A percentile compares a stretch with the other conserved stretches of the same genome.
These are phyloP conservation scores for Tauraco hartlaubi DNA, from an alignment of 2,797 vertebrate genomes.

Conservation along the genomic window DNA sequence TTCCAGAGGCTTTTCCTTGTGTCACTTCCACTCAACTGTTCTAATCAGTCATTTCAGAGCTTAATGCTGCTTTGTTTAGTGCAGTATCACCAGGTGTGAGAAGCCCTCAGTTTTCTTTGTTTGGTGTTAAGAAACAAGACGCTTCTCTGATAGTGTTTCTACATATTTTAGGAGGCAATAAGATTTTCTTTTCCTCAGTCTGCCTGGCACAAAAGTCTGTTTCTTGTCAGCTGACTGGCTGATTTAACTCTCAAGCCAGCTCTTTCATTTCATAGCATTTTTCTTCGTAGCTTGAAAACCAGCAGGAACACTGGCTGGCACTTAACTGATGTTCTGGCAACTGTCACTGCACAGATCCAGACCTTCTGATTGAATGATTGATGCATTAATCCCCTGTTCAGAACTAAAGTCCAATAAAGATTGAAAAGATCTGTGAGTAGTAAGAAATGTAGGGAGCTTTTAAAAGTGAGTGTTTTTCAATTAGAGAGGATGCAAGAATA, in stretches of 20 bases:
- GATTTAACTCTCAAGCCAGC: not conserved
- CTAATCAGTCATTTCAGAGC: not conserved
- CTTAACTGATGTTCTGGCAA: not conserved
- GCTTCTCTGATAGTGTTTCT: not conserved
- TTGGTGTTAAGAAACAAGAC: not conserved
- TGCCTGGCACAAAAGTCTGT: not conserved
- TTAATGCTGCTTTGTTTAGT: not conserved
- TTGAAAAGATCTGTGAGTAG: not conserved
- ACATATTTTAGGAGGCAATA: not conserved
- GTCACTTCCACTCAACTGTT: not conserved
- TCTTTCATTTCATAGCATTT: not conserved
- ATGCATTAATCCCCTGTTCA: not conserved
- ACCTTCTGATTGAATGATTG: not conserved
- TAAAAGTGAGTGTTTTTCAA: not conserved
- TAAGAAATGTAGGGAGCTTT: not conserved
- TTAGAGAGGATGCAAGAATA: not conserved
- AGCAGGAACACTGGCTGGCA: not conserved
- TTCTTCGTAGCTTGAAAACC: not conserved
- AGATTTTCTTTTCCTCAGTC: not conserved
- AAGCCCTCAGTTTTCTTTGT: not conserved
- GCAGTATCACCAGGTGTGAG: not conserved
- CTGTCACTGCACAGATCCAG: not conserved
- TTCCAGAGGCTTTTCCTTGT: not conserved
- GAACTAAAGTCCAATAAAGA: not conserved
- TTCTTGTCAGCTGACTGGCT: not conserved